Percentiles rank a stretch among this genome's conserved stretches.
phyloP scores from a whole-genome alignment of 2,888 invertebrate genomes.

The Volucella inanis region DNA sequence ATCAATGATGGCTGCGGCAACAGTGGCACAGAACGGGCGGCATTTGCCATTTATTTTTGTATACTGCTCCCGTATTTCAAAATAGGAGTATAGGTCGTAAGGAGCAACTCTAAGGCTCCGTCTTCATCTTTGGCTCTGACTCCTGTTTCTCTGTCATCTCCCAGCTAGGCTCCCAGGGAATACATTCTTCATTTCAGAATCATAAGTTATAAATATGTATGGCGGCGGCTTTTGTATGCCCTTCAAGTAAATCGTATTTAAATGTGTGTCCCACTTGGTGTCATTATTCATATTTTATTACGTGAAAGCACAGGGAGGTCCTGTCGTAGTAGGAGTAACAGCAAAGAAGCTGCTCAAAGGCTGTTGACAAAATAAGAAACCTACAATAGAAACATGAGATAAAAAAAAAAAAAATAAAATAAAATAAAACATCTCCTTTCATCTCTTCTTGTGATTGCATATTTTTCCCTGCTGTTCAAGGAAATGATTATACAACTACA shows the following conservation, averaged over 20 bases:
- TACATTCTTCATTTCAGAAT: conserved; percentile 68
- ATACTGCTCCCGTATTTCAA: background rate
- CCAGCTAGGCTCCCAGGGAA: conserved; percentile 11
- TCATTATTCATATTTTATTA: conserved; percentile 71
- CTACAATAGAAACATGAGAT: no score
- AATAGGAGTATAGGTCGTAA: conserved; percentile 1
- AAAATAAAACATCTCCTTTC: conserved; percentile 21
- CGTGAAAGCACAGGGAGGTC: conserved; percentile 46
- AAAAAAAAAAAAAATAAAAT: background rate
- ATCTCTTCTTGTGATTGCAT: conserved; percentile 56
- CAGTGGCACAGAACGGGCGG: conserved; percentile 4
- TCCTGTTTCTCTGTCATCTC: conserved; percentile 1
- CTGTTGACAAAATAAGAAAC: conserved; percentile 46
- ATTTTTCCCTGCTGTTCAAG: conserved; percentile 45
- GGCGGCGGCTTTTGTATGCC: conserved; percentile 62
- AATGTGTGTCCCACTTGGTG: conserved; percentile 69
- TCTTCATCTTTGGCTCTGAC: background rate
- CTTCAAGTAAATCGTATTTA: conserved; percentile 72
- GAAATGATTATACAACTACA: conserved; percentile 27
- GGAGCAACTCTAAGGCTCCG: background rate
- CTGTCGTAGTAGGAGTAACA: conserved; percentile 10
- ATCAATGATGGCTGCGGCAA: conserved; percentile 11
- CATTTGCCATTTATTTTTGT: conserved; percentile 48
- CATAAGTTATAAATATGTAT: conserved; percentile 74
- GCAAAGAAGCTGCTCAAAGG: conserved; percentile 55